Conservation (phyloP, 2,888 invertebrate species). For the Metellina segmentata region DNA sequence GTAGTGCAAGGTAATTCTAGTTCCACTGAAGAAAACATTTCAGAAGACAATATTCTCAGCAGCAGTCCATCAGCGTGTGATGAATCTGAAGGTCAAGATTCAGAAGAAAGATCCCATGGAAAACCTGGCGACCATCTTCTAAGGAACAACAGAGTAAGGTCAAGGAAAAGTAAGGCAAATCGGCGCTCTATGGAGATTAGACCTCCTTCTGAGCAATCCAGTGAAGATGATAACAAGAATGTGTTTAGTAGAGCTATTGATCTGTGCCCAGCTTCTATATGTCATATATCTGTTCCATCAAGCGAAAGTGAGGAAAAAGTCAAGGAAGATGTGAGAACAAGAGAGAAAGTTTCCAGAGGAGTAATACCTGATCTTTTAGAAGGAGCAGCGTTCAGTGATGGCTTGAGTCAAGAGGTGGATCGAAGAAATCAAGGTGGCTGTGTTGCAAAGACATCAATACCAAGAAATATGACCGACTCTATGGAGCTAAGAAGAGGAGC, state of each 20-base stretch:
- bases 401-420: constrained; percentile 31
- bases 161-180: constrained; percentile 63
- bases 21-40: constrained; percentile 65
- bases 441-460: constrained; percentile 14
- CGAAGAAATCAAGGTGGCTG: constrained; percentile 22
- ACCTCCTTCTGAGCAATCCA: constrained; percentile 69
- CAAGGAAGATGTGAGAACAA: constrained; percentile 68
- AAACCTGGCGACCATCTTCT: constrained; percentile 25
- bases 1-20: constrained; percentile 53
- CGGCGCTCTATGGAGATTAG: constrained; percentile 68
- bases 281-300: constrained; percentile 50
- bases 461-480: constrained; percentile 72
- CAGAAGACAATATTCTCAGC: constrained; percentile 65
- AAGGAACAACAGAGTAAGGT: constrained; percentile 51
- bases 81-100: constrained; percentile 74
- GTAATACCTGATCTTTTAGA: constrained; percentile 70
- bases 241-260: constrained; percentile 15
- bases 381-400: constrained; percentile 66
- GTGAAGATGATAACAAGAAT: constrained; percentile 75
- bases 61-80: constrained; percentile 73
- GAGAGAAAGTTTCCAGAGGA: constrained; percentile 67
- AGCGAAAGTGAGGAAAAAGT: constrained; percentile 71
- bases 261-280: background rate
- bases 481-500: constrained; percentile 77
- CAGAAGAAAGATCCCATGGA: constrained; percentile 81